Percentiles rank a stretch among this genome's conserved stretches.
phyloP scores from a whole-genome alignment of 2,888 invertebrate genomes.

The Xylocampa areola region DNA sequence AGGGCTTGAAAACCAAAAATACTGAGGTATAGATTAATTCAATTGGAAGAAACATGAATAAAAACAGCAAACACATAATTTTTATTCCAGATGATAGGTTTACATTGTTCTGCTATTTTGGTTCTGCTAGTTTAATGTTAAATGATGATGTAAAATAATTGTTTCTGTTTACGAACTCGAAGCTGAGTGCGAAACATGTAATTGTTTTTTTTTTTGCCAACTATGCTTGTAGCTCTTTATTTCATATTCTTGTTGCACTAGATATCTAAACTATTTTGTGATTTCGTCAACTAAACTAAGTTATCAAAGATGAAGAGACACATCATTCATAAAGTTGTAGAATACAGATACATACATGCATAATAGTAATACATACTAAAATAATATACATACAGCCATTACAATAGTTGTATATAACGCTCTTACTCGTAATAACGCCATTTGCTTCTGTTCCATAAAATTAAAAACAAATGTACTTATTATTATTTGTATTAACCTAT shows the following conservation, averaged over 20 bases:
- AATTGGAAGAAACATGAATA: too few relatives aligned
- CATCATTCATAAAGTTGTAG: constrained; percentile 29
- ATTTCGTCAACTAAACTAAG: constrained; percentile 28
- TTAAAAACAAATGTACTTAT: constrained; percentile 61
- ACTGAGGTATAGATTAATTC: too few relatives aligned
- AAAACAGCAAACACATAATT: too few relatives aligned
- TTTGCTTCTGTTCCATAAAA: constrained; percentile 84
- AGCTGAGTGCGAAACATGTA: too few relatives aligned
- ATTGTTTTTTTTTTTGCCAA: too few relatives aligned
- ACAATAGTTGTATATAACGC: constrained; percentile 84
- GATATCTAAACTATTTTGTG: not conserved
- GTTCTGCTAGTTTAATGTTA: too few relatives aligned
- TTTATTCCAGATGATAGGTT: too few relatives aligned
- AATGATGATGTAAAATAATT: too few relatives aligned
- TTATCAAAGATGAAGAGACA: constrained; percentile 32
- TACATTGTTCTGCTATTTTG: too few relatives aligned
- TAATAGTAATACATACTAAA: constrained; percentile 68
- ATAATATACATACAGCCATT: constrained; percentile 87
- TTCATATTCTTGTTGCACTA: too few relatives aligned
- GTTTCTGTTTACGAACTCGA: too few relatives aligned
- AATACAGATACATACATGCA: constrained; percentile 70
- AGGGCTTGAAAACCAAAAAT: not conserved
- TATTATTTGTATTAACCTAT: constrained; percentile 45
- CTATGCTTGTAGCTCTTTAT: too few relatives aligned
- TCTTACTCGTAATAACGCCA: constrained; percentile 86